A percentile compares a stretch with the other conserved stretches of the same genome.
Evolutionary conservation across 2,888 invertebrate species (phyloP).

Genomic region (Erebia aethiops): DNA sequence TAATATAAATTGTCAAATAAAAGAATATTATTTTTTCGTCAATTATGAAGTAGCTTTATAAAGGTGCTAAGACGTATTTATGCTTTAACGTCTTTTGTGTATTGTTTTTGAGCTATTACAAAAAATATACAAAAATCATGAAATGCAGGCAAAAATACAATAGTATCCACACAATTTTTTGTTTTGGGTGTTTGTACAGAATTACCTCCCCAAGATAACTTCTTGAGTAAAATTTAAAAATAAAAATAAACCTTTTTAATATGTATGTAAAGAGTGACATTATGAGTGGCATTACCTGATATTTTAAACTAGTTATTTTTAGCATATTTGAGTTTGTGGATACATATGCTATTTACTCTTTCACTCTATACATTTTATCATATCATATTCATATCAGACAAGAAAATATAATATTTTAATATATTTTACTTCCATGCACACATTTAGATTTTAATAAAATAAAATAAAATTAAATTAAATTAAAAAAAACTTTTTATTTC

Average conservation of each 20-base stretch:
- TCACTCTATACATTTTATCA: constrained; percentile 32
- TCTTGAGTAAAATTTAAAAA: not conserved
- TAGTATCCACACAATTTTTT: no score
- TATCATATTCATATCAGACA: constrained; percentile 41
- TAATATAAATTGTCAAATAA: constrained; percentile 29
- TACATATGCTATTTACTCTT: constrained; percentile 27
- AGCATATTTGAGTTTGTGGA: not conserved
- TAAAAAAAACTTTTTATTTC: no score
- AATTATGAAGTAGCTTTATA: constrained; percentile 1
- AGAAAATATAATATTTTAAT: constrained; percentile 18
- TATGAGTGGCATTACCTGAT: not conserved
- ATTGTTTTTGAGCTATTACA: not conserved
- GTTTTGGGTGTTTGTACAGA: no score
- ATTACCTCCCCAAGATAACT: no score
- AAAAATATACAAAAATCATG: not conserved
- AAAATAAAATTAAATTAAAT: no score
- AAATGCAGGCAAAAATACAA: no score
- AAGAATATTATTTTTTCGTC: not conserved
- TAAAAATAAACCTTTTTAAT: not conserved
- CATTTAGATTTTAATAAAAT: no score
- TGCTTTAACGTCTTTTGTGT: not conserved
- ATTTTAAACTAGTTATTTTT: not conserved
- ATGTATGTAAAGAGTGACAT: not conserved
- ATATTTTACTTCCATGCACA: not conserved
- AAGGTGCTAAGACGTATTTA: not conserved